These are phyloP conservation scores for Thymelicus sylvestris DNA, from an alignment of 2,888 invertebrate species.

Conservation along the genomic window DNA sequence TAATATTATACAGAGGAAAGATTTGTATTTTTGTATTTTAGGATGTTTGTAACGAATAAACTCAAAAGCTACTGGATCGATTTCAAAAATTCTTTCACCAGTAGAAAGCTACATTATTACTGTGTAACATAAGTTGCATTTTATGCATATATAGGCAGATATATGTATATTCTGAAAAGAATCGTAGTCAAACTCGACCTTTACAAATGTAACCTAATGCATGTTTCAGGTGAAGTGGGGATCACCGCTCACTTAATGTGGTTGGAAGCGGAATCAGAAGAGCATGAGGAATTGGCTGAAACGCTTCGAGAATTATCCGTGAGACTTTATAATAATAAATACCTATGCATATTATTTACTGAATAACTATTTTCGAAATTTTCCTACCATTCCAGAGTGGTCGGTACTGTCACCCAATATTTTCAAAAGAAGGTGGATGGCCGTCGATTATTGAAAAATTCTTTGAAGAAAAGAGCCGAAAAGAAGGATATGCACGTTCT, in stretches of 20 bases:
- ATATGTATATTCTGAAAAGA: too few species aligned
- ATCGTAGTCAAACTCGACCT: too few species aligned
- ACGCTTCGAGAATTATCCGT: slow-evolving; percentile 15
- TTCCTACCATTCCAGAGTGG: slow-evolving; percentile 29
- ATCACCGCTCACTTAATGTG: slow-evolving; percentile 47
- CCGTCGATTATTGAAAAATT: slow-evolving; percentile 36
- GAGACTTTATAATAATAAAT: not conserved
- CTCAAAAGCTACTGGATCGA: too few species aligned
- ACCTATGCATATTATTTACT: not conserved
- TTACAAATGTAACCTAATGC: not conserved
- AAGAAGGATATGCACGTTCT: slow-evolving; percentile 41
- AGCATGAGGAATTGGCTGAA: slow-evolving; percentile 38
- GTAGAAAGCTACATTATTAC: too few species aligned
- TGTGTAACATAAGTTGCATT: too few species aligned
- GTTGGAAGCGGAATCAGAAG: slow-evolving; percentile 45
- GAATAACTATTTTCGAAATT: not conserved
- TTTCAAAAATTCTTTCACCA: too few species aligned
- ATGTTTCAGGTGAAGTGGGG: slow-evolving; percentile 47
- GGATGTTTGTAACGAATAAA: too few species aligned
- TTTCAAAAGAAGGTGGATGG: slow-evolving; percentile 43
- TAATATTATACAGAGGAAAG: too few species aligned
- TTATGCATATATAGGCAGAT: too few species aligned
- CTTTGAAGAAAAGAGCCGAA: slow-evolving; percentile 23
- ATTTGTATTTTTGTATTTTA: too few species aligned
- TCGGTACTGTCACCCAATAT: slow-evolving; percentile 43